These are phyloP conservation scores for Sylvia atricapilla DNA, from an alignment of 2,113 vertebrate genomes.

Conservation along the genomic window DNA sequence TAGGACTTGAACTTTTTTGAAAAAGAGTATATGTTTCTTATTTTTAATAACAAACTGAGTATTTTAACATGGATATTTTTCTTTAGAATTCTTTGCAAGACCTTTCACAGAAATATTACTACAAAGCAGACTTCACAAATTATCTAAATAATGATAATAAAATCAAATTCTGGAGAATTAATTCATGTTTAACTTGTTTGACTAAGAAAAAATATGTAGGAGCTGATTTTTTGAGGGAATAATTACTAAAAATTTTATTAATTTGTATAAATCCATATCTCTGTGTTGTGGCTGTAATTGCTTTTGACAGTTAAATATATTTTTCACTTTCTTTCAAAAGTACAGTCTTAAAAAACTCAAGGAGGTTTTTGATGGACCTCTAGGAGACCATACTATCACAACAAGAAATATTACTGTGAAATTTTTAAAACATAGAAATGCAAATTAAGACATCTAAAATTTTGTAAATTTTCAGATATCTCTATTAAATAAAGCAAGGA, in stretches of 20 bases:
- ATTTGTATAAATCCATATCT: not conserved
- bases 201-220: not conserved
- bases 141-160: not conserved
- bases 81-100: not conserved
- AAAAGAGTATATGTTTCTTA: not conserved
- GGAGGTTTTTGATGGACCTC: not conserved
- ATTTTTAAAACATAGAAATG: not conserved
- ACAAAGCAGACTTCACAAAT: not conserved
- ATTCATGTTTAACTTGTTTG: not conserved
- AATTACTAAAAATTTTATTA: not conserved
- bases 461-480: not conserved
- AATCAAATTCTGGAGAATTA: not conserved
- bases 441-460: not conserved
- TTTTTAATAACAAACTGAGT: not conserved
- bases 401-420: not conserved
- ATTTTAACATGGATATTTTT: not conserved
- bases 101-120: not conserved
- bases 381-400: not conserved
- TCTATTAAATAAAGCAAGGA: not conserved
- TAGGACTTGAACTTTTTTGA: not conserved
- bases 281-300: not conserved
- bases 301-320: not conserved
- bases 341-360: not conserved
- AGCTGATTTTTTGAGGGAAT: not conserved
- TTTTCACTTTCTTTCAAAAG: not conserved